Base-by-base conservation (phyloP, 2,797 vertebrate species). In the Smutsia temminckii region DNA sequence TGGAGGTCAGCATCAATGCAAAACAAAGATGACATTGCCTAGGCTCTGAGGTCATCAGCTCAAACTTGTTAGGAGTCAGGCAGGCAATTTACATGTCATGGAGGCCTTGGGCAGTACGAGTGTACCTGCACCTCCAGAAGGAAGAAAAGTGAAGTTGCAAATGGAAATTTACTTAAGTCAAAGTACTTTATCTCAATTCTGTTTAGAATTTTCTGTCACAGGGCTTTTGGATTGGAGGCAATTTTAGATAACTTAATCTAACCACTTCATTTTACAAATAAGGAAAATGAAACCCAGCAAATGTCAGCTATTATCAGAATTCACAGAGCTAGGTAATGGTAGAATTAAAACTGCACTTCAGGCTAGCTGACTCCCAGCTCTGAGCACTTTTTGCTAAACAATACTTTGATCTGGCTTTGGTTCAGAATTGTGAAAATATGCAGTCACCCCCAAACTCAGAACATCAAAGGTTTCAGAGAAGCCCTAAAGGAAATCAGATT, bases 211-310 rank as follows among this genome's bases (percentile, higher is more conserved):
- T 91, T 87, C 37, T 93, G 12, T 68, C 42, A 29, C 25, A 84
- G 59, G 64, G 16, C 49, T 93, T 95, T 81, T n/a, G 57, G 34
- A 77, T 32, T 72, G 25, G 23, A 75, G 71, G 21, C 81, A 49
- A 81, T 75, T 49, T 95, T 89, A 68, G 40, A 71, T 66, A 91
- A 84, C 6, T n/a, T 69, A 94, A 37, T 78, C 46, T 37, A 92
- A 42, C 20, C 55, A 79, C 40, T 64, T 87, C 27, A 32, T 17
- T 23, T 61, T 80, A 63, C 12, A 87, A 84, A 91, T 46, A 94
- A 96, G 34, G 46, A 87, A 86, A 87, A 61, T 66, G 17, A 94
- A 93, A 59, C 89, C 14, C 84, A 94, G 77, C 55, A 88, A 92
- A 93, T 72, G 79, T 77, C 37, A 87, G 16, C 13, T 21, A 86